Conservation (phyloP, 2,797 vertebrate species). For the Pseudotriccus pelzelni region DNA sequence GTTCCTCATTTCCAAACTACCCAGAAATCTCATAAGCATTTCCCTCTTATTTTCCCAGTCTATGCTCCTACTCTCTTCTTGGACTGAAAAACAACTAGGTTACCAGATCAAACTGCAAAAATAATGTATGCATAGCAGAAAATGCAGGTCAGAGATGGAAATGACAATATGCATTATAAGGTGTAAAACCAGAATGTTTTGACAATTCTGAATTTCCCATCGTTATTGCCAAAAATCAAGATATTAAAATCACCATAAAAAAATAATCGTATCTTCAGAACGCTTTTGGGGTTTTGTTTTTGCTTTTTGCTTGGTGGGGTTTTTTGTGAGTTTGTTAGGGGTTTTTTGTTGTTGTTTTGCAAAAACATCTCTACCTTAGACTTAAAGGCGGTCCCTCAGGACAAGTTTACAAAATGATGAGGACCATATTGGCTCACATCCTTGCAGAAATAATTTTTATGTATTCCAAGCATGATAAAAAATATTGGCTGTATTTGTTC, state of each 20-base stretch:
- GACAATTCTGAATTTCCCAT: neutral
- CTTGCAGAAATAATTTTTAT: neutral
- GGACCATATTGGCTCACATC: neutral
- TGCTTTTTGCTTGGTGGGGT: neutral
- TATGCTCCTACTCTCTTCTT: neutral
- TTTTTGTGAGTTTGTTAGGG: too few species aligned
- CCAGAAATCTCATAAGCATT: neutral
- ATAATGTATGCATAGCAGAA: neutral
- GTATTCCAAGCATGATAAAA: neutral
- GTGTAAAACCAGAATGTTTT: neutral
- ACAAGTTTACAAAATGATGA: neutral
- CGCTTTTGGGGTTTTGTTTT: rapidly evolving
- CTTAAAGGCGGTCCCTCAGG: neutral
- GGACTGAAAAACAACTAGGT: neutral
- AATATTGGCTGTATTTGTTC: conserved; percentile 61
- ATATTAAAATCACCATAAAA: neutral
- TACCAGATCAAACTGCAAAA: neutral
- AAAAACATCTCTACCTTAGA: neutral
- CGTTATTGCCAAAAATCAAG: neutral
- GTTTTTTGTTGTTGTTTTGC: neutral
- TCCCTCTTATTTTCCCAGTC: neutral
- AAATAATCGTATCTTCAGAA: neutral
- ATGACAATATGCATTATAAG: neutral
- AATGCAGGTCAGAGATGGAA: neutral
- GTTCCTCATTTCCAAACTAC: neutral